Evolutionary conservation across 2,797 vertebrate genomes (phyloP), one percentile per base, ranked within the genome.

Genomic region (Champsocephalus gunnari): DNA sequence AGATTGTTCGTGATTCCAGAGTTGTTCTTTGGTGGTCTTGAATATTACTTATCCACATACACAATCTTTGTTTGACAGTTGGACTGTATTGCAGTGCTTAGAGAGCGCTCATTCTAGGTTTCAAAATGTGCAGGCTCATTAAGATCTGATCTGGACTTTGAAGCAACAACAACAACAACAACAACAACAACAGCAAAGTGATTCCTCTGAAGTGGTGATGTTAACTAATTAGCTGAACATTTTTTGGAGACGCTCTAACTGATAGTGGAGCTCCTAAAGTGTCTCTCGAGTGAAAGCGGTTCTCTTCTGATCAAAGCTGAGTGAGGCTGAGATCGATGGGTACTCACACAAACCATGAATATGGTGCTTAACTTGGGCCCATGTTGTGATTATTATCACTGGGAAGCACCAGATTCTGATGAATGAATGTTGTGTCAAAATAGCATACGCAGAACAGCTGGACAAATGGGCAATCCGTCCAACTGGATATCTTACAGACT

Each of bases 201-300:
- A 4, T 66, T 67, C 19, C 38, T 75, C 14, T 32, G 28, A 80
- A 62, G 70, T 38, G 45, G 8, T 4, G 6, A 76, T 72, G 53
- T 77, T 60, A 60, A 77, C 73, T 73, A 85, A 87, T 85, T 79
- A 82, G 64, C 45, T 13, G 28, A 28, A 76, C 65, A n/a, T 87
- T 87, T 56, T 71, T 56, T 49, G 43, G 67, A 66, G 44, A 66
- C 24, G 60, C 28, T 21, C 66, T 79, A 24, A 50, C 60, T 28
- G n/a, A 34, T 45, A 34, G 44, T 32, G 51, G 38, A 66, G 64
- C 48, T 7, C 66, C 57, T 51, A 3, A 69, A 68, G 61, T 53
- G 50, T 73, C 70, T 76, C 60, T 43, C 0, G 44, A 77, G 67
- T 73, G 44, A 65, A 70, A 59, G 59, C 70, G 48, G 66, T 54